Evolutionary conservation across 2,113 vertebrate genomes (phyloP).

Genomic region (Symphodus melops): DNA sequence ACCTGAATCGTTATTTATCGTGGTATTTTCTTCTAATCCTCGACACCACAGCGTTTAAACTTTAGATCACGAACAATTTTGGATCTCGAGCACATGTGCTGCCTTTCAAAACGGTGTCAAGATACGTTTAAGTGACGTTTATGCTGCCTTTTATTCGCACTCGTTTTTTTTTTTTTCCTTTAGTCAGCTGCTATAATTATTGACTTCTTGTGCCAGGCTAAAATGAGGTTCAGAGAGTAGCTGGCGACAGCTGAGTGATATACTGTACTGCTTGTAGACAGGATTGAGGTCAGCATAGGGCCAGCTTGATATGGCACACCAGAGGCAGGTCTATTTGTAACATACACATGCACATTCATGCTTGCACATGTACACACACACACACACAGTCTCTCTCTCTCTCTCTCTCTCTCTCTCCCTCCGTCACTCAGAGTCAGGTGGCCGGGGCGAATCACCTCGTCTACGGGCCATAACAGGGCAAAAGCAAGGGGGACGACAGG

Average conservation of each 20-base stretch:
- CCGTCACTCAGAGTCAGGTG: conserved; percentile 74
- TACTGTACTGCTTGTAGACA: conserved; percentile 65
- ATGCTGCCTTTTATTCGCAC: neutral
- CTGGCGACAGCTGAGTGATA: conserved; percentile 75
- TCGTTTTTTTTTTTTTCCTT: too few species aligned
- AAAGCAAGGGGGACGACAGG: conserved; percentile 83
- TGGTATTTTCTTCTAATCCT: too few species aligned
- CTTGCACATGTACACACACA: conserved; percentile 46
- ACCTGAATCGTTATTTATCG: too few species aligned
- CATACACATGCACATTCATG: conserved; percentile 68
- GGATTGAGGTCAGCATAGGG: conserved; percentile 74
- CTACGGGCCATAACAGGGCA: conserved; percentile 97
- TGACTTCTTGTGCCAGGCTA: conserved; percentile 55
- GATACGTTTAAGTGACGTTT: conserved; percentile 13
- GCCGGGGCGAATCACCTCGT: conserved; percentile 83
- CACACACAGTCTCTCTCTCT: neutral
- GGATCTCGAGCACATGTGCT: neutral
- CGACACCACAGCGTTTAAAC: neutral
- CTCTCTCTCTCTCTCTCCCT: neutral
- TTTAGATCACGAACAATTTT: neutral
- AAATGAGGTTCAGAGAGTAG: conserved; percentile 50
- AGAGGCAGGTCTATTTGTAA: conserved; percentile 80
- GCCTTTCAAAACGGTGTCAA: neutral
- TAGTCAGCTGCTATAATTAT: conserved; percentile 55
- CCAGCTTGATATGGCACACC: conserved; percentile 75